Conservation (phyloP, 2,888 invertebrate species). For the Eilema sororculum region DNA sequence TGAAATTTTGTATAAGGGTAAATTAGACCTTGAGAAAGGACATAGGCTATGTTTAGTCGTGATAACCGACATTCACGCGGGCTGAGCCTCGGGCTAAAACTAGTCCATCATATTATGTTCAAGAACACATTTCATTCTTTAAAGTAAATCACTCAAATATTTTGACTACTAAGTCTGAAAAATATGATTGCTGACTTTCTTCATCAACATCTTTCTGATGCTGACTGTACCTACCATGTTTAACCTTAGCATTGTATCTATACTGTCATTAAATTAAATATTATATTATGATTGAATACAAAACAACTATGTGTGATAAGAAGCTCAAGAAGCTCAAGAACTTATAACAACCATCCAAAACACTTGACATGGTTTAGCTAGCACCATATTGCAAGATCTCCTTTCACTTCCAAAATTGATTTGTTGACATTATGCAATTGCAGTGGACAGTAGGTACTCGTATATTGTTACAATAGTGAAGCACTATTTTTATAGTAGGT, state of each 20-base stretch:
- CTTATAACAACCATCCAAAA: neutral
- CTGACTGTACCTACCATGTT: neutral
- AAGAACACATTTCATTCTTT: no score
- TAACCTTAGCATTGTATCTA: neutral
- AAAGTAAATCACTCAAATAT: no score
- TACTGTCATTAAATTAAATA: neutral
- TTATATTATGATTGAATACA: neutral
- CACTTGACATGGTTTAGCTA: neutral
- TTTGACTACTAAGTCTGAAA: no score
- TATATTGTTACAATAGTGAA: neutral
- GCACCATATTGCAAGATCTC: neutral
- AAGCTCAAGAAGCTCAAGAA: neutral
- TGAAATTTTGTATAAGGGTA: no score
- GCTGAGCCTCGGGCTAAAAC: no score
- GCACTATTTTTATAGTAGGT: no score
- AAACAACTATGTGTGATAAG: neutral
- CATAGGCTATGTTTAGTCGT: no score
- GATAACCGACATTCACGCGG: no score
- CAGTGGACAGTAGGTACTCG: neutral
- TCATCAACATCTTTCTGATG: no score
- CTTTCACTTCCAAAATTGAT: neutral
- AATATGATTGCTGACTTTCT: no score
- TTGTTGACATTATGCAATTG: neutral
- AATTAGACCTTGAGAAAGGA: no score
- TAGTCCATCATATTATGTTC: no score